Evolutionary conservation across 2,888 invertebrate genomes (phyloP), one percentile per base, ranked within the genome.

Genomic region (Pheosia tremula): DNA sequence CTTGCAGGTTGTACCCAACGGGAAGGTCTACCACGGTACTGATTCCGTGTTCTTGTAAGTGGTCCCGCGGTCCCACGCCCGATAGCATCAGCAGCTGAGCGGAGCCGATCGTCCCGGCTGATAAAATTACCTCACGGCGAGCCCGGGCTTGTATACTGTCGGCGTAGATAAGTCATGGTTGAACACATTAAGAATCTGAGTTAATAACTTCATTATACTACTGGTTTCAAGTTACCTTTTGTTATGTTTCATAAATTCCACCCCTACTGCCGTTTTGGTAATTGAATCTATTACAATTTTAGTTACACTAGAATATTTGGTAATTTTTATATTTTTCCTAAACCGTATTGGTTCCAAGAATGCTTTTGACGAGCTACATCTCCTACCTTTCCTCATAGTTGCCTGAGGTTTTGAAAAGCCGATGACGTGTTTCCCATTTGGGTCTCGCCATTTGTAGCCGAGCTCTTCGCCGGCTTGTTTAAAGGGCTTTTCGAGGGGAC

Each of bases 41-140:
- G 59, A 98, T 96, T 4, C 94, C 94, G 7, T 95, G 78, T 45
- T 94, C 87, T 36, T 86, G 77, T 5, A 97, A 87, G 78, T 97
- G 95, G 0, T 95, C 89, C 43, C 82, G 87, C 0, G 97, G 97
- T 0, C 97, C 97, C 41, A 98, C 91, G 10, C 98, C 98, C 0
- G 98, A 98, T 11, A 98, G 84, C 97, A 98, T 96, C 56, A 98
- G 86, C 4, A 98, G 85, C 81, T 98, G 98, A 0, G 98, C 97
- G 3, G 97, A 97, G 71, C 97, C 97, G 41, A 98, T 95, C 0
- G 97, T 91, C 4, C 98, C 98, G 0, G 97, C 97, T 7, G 96
- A 95, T 41, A 98, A 86, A 59, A 98, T 95, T 0, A 98, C 95
- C 87, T 97, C 98, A 69, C 96, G 97, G 11, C 91, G 94, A 3